Evolutionary conservation across 2,113 vertebrate genomes (phyloP).

Genomic region (Chiloscyllium plagiosum): DNA sequence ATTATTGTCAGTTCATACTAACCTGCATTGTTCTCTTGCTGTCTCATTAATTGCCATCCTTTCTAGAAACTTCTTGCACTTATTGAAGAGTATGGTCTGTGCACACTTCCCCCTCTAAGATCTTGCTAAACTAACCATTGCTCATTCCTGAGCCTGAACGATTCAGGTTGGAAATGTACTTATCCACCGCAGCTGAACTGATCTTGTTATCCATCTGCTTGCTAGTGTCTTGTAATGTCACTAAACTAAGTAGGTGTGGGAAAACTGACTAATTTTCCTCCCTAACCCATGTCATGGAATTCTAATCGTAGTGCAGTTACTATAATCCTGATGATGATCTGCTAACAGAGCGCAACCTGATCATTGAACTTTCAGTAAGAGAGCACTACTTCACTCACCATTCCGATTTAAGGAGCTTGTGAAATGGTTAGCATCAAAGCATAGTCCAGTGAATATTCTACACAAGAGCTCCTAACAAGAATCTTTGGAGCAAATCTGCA

Average conservation of each 20-base stretch:
- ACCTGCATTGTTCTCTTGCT: not conserved
- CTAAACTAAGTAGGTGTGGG: not conserved
- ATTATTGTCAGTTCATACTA: not conserved
- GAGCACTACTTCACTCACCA: not conserved
- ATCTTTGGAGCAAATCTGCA: not conserved
- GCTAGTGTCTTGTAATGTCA: not conserved
- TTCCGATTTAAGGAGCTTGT: not conserved
- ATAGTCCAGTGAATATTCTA: not conserved
- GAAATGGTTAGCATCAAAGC: not conserved
- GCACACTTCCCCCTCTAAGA: not conserved
- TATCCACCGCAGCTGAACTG: not conserved
- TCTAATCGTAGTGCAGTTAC: not conserved
- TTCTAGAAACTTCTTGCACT: not conserved
- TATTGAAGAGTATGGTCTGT: not conserved
- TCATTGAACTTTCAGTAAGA: not conserved
- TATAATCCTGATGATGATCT: not conserved
- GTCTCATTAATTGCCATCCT: not conserved
- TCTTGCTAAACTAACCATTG: not conserved
- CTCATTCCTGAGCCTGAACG: not conserved
- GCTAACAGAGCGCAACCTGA: not conserved
- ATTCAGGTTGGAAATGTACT: not conserved
- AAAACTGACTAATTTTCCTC: not conserved
- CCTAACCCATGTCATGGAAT: not conserved
- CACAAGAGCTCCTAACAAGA: not conserved
- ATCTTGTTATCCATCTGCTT: not conserved